A percentile compares a stretch with the other conserved stretches of the same genome.
These are phyloP conservation scores for Trigoniulus corallinus DNA, from an alignment of 1,140 invertebrate genomes.

Conservation along the genomic window DNA sequence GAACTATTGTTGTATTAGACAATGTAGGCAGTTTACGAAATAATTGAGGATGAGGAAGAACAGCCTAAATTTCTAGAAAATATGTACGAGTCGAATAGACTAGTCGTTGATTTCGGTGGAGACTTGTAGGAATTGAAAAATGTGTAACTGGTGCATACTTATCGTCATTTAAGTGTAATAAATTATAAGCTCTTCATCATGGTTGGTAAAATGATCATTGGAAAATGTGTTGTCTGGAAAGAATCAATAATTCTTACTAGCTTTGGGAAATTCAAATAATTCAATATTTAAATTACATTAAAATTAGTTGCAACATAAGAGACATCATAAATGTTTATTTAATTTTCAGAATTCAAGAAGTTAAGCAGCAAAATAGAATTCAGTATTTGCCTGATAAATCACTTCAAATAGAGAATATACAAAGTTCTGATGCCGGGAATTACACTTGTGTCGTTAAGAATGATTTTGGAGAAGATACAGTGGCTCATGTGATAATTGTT, in stretches of 20 bases:
- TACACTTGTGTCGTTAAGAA: constrained; percentile 75
- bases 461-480: constrained; percentile 75
- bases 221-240: not conserved
- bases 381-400: constrained; percentile 65
- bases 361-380: constrained; percentile 49
- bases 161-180: too few species aligned
- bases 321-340: not conserved
- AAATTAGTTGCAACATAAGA: not conserved
- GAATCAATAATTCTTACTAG: too few species aligned
- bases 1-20: too few species aligned
- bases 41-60: too few species aligned
- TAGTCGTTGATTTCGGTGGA: too few species aligned
- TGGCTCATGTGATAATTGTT: constrained; percentile 74
- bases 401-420: constrained; percentile 71
- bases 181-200: too few species aligned
- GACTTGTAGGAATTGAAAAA: too few species aligned
- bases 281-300: not conserved
- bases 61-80: too few species aligned
- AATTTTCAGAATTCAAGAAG: constrained; percentile 1
- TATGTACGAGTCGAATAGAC: too few species aligned
- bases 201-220: too few species aligned
- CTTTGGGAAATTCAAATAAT: not conserved
- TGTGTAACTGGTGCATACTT: too few species aligned
- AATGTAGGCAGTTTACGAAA: too few species aligned
- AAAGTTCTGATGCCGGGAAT: constrained; percentile 72